phyloP scores from a whole-genome alignment of 1,140 invertebrate genomes.

The Halictus rubicundus region DNA sequence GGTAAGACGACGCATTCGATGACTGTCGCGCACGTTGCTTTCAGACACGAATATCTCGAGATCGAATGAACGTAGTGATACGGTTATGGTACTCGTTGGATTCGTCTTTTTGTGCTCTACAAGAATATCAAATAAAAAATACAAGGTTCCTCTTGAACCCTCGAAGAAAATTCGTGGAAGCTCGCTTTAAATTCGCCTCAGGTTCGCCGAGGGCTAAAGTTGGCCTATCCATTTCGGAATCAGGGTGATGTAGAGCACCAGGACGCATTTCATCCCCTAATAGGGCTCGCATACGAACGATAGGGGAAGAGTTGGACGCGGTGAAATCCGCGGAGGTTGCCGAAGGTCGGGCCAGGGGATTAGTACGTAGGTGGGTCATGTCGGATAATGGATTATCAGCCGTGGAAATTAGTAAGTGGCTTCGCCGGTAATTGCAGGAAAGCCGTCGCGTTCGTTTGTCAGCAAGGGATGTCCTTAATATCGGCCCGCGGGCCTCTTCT shows the following conservation, averaged over 20 bases:
- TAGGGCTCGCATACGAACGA: neutral
- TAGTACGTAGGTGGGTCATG: conserved; percentile 42
- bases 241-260: neutral
- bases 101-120: too few species aligned
- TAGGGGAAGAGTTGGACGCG: neutral
- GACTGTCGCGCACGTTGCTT: too few species aligned
- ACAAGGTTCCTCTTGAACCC: neutral
- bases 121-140: too few species aligned
- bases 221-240: neutral
- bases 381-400: conserved; percentile 68
- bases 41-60: too few species aligned
- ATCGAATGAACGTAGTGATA: too few species aligned
- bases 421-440: conserved; percentile 66
- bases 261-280: neutral
- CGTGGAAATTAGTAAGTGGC: conserved; percentile 69
- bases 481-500: neutral
- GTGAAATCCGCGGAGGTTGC: conserved; percentile 10
- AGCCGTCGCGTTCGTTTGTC: conserved; percentile 59
- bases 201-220: neutral
- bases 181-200: neutral
- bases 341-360: conserved; percentile 52
- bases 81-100: too few species aligned
- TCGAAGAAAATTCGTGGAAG: neutral
- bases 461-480: conserved; percentile 58
- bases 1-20: too few species aligned